Evolutionary conservation across 2,113 vertebrate genomes (phyloP), one percentile per base, ranked within the genome.

Genomic region (Eurystomus gularis): DNA sequence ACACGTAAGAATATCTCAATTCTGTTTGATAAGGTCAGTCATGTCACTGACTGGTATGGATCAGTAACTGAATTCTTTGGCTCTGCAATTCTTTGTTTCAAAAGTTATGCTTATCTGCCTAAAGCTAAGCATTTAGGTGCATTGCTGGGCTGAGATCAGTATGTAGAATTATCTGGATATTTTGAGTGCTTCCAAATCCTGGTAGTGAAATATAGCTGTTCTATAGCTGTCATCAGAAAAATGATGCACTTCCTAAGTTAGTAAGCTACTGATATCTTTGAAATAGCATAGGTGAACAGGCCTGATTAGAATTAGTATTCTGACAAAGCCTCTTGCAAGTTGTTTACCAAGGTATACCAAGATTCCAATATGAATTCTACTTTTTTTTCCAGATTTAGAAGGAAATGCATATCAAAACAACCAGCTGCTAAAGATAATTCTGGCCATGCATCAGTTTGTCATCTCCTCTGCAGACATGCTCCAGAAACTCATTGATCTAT

Each of bases 401-500:
- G 99, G 99, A 78, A 98, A 98, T 90, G 89, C 99, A 17, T 98
- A 97, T 94, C 98, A 98, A 65, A 99, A 98, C 97, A 98, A 97
- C 95, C 99, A 99, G 62, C 97, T 99, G 91, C 82, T 99, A 91
- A 99, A 99, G 95, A 98, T 99, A 95, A 98, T 98, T 93, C 97
- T 99, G 95, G 98, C 99, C 86, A 99, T 99, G 99, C 99, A 99
- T 94, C 98, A 98, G 11, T 97, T 99, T 82, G 95, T 99, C 97
- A 98, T 99, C 96, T 98, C 99, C 71, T 99, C 99, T 60, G 97
- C 98, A 3, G 99, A 99, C 25, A 98, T 99, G 94, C 98, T 99
- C 78, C 98, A 98, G 80, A 99, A 98, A 90, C 97, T 99, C 13
- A 96, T 98, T 91, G 60, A 96, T 86, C 98, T 99, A 99, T 99